Conservation (phyloP, 1,140 invertebrate genomes). For the Zophobas atratus region DNA sequence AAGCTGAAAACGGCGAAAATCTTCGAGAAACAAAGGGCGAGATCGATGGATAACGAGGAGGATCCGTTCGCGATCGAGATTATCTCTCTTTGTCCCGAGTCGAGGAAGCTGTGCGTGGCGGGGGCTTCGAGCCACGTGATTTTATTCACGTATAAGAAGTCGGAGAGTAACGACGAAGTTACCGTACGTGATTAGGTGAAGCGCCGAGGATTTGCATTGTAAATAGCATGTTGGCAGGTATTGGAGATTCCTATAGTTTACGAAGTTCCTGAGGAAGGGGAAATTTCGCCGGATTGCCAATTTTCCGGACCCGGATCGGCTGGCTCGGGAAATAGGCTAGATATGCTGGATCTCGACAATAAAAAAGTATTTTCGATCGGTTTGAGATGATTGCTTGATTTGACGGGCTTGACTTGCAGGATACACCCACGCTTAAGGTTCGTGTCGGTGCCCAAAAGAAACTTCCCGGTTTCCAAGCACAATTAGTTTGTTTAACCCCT, state of each 20-base stretch:
- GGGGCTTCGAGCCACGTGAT: slow-evolving; percentile 94
- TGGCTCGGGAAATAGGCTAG: slow-evolving; percentile 67
- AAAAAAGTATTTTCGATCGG: slow-evolving; percentile 69
- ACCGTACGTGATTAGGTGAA: slow-evolving; percentile 74
- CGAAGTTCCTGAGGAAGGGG: slow-evolving; percentile 85
- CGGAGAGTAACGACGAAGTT: slow-evolving; percentile 88
- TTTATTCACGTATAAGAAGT: slow-evolving; percentile 95
- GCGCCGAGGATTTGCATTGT: slow-evolving; percentile 4
- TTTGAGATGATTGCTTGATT: slow-evolving; percentile 1
- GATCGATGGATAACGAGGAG: slow-evolving; percentile 74
- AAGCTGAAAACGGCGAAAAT: slow-evolving; percentile 98
- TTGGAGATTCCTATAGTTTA: slow-evolving; percentile 92
- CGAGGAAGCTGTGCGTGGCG: slow-evolving; percentile 89
- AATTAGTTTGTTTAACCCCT: slow-evolving; percentile 92
- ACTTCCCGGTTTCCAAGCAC: slow-evolving; percentile 93
- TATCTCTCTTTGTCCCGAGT: slow-evolving; percentile 94
- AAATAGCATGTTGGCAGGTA: slow-evolving; percentile 71
- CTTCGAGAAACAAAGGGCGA: slow-evolving; percentile 82
- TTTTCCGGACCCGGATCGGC: slow-evolving; percentile 75
- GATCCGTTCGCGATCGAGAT: slow-evolving; percentile 96
- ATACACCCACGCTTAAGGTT: slow-evolving; percentile 76
- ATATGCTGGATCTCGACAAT: slow-evolving; percentile 73
- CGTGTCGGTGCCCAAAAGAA: slow-evolving; percentile 84
- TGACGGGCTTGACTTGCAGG: slow-evolving; percentile 47
- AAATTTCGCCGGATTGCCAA: slow-evolving; percentile 85